Evolutionary conservation across 2,113 vertebrate species (phyloP).

Genomic region (Nycticorax nycticorax): DNA sequence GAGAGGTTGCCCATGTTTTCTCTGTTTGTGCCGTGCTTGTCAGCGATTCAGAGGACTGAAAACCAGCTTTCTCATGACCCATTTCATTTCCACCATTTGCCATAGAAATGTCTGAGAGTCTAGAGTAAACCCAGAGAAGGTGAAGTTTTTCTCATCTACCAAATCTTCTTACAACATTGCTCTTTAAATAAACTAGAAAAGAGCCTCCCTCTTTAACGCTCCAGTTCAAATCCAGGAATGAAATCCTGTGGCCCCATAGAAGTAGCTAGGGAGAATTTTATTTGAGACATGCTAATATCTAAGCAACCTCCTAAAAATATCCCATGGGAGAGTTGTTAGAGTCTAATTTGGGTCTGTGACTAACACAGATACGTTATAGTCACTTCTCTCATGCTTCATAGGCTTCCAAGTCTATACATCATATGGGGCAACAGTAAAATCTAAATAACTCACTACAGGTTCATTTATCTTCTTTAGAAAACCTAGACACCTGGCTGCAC

Average conservation of each 20-base stretch:
- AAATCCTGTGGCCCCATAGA: neutral
- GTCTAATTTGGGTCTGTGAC: neutral
- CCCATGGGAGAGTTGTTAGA: neutral
- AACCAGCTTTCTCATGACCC: neutral
- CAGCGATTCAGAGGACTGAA: neutral
- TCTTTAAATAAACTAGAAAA: neutral
- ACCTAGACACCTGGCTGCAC: neutral
- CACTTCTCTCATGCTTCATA: neutral
- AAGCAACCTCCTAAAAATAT: neutral
- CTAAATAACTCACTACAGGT: neutral
- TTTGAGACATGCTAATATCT: neutral
- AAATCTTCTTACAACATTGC: neutral
- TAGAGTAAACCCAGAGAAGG: neutral
- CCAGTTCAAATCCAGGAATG: neutral
- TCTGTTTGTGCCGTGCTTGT: neutral
- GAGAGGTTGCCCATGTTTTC: neutral
- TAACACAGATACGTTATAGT: neutral
- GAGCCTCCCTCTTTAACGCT: neutral
- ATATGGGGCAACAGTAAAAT: neutral
- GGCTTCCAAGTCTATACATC: neutral
- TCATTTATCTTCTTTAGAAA: constrained; percentile 5
- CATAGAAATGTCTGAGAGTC: neutral
- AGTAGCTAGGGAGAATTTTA: neutral
- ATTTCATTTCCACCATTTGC: neutral
- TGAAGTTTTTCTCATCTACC: neutral